phyloP scores from a whole-genome alignment of 2,888 invertebrate species.

The Morpho achilles region DNA sequence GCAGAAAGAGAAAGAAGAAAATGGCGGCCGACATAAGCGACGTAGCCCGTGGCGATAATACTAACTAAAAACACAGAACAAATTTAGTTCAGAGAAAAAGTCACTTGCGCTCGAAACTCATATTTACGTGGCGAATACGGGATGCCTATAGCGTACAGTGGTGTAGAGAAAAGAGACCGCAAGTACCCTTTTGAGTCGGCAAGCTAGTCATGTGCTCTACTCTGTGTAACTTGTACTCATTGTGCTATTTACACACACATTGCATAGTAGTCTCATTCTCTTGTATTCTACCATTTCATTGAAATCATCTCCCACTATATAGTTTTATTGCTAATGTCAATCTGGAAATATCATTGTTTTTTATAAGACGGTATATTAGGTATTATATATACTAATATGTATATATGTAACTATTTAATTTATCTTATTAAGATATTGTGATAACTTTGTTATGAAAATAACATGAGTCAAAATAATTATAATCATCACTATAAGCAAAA shows the following conservation, averaged over 20 bases:
- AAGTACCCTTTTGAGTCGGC: constrained; percentile 6
- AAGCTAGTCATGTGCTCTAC: constrained; percentile 36
- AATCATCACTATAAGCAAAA: neutral
- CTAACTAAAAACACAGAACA: constrained; percentile 49
- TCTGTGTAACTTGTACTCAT: constrained; percentile 41
- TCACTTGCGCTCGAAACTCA: constrained; percentile 19
- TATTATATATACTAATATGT: no score
- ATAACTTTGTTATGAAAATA: no score
- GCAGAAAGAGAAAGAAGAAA: constrained; percentile 73
- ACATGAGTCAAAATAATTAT: no score
- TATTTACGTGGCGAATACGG: constrained; percentile 32
- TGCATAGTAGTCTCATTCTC: constrained; percentile 56
- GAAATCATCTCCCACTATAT: no score
- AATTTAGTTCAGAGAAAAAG: constrained; percentile 35
- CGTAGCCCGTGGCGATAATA: constrained; percentile 41
- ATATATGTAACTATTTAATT: no score
- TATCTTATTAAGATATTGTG: no score
- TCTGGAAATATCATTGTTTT: no score
- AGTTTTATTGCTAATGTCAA: no score
- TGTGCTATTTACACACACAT: constrained; percentile 43
- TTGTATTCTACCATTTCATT: constrained; percentile 31
- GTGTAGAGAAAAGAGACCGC: constrained; percentile 33
- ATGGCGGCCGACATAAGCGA: constrained; percentile 59
- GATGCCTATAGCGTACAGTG: constrained; percentile 27
- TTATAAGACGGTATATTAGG: no score